Conservation (phyloP, 2,113 vertebrate genomes). For the Chloebia gouldiae region DNA sequence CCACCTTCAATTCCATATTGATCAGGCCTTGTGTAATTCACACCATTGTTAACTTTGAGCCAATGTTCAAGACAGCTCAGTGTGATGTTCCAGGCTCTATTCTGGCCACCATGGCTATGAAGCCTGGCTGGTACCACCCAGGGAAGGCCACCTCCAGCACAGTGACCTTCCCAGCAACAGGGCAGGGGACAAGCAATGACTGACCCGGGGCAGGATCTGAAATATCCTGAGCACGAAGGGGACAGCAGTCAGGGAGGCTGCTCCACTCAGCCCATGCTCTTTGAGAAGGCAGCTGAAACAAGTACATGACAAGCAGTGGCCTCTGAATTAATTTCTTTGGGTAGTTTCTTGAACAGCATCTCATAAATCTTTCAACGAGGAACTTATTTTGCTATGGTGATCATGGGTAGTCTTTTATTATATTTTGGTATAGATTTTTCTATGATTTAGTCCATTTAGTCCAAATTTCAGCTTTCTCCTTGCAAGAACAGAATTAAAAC, state of each 20-base stretch:
- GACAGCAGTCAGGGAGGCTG: not conserved
- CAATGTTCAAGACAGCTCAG: rapidly evolving
- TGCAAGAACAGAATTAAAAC: not conserved
- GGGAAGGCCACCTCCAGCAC: not conserved
- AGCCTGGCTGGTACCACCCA: not conserved
- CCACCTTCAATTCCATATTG: not conserved
- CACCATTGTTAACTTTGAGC: not conserved
- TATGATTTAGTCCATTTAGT: not conserved
- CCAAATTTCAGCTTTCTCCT: not conserved
- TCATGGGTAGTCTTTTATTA: not conserved
- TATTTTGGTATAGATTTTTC: not conserved
- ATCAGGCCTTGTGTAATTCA: not conserved
- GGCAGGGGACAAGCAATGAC: not conserved
- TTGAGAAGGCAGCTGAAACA: not conserved
- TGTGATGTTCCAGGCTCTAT: not conserved
- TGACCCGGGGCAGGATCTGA: not conserved
- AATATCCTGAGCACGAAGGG: not conserved
- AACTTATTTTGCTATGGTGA: not conserved
- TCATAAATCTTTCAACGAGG: not conserved
- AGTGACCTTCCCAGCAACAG: not conserved
- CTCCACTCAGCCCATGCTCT: rapidly evolving
- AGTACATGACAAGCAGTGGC: not conserved
- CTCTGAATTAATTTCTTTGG: not conserved
- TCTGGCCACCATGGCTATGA: not conserved
- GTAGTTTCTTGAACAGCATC: not conserved